A percentile compares a stretch with the other conserved stretches of the same genome.
phyloP scores from a whole-genome alignment of 1,140 invertebrate genomes.

The Drosophila albomicans region DNA sequence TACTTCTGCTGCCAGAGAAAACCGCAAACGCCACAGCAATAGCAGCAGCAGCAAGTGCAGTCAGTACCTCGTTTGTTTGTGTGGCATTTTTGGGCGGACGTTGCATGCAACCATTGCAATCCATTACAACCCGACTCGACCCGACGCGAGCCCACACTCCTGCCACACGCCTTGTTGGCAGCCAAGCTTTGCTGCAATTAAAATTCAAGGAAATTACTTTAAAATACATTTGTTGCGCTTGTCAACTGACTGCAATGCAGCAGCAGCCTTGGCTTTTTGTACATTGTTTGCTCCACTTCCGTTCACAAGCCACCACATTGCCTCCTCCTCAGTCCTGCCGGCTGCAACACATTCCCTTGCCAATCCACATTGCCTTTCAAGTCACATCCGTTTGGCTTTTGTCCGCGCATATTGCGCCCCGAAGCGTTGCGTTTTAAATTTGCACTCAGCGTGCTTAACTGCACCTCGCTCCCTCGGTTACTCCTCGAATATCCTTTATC shows the following conservation, averaged over 20 bases:
- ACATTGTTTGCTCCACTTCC: conserved; percentile 25
- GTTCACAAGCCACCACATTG: neutral
- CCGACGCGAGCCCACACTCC: neutral
- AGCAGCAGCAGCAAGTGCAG: neutral
- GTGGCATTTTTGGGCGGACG: conserved; percentile 18
- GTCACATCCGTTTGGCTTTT: conserved; percentile 57
- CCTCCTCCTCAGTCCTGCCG: neutral
- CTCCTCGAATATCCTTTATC: neutral
- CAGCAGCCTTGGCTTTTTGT: conserved; percentile 13
- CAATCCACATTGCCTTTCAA: conserved; percentile 46
- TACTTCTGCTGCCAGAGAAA: conserved; percentile 4
- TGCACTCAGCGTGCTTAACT: conserved; percentile 32
- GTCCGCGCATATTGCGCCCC: conserved; percentile 47
- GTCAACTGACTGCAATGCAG: conserved; percentile 27
- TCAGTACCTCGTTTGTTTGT: conserved; percentile 20
- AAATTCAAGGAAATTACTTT: conserved; percentile 63
- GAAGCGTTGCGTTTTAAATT: conserved; percentile 39
- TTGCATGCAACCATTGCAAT: neutral
- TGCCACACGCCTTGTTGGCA: conserved; percentile 33
- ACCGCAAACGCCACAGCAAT: conserved; percentile 19
- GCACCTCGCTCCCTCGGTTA: neutral
- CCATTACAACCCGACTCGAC: neutral
- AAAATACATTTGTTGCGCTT: conserved; percentile 61
- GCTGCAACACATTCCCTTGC: neutral
- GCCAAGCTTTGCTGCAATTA: conserved; percentile 63